Evolutionary conservation across 2,888 invertebrate species (phyloP).

Genomic region (Ephialtes manifestator): DNA sequence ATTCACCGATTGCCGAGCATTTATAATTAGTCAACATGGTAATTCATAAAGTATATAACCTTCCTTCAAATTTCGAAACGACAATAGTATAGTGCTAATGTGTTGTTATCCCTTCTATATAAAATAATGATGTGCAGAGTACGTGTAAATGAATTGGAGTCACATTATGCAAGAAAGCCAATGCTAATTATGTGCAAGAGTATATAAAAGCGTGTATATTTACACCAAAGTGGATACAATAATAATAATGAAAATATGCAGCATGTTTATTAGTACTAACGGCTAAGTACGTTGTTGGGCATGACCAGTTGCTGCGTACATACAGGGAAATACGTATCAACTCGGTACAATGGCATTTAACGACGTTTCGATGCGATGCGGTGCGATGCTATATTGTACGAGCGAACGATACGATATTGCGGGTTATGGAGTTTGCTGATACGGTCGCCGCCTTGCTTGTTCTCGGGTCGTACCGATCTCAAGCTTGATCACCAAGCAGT

Average conservation of each 20-base stretch:
- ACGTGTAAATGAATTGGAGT: slow-evolving; percentile 23
- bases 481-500: slow-evolving; percentile 6
- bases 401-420: slow-evolving; percentile 21
- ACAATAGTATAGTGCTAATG: not conserved
- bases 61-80: not conserved
- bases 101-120: slow-evolving; percentile 6
- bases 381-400: slow-evolving; percentile 15
- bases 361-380: slow-evolving; percentile 10
- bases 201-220: not conserved
- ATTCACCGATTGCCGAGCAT: not conserved
- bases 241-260: not conserved
- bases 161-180: not conserved
- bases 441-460: not conserved
- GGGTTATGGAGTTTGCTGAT: not conserved
- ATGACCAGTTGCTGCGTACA: too few relatives aligned
- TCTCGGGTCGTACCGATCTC: slow-evolving; percentile 30
- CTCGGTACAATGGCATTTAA: slow-evolving; percentile 4
- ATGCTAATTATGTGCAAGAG: not conserved
- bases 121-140: slow-evolving; percentile 1
- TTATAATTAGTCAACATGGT: slow-evolving; percentile 5
- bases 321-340: not conserved
- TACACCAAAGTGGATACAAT: not conserved
- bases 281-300: not conserved
- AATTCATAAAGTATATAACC: slow-evolving; percentile 7
- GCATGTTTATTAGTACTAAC: not conserved